Evolutionary conservation across 1,140 invertebrate species (phyloP), one percentile per base, ranked within the genome.

Genomic region (Leptinotarsa texana): DNA sequence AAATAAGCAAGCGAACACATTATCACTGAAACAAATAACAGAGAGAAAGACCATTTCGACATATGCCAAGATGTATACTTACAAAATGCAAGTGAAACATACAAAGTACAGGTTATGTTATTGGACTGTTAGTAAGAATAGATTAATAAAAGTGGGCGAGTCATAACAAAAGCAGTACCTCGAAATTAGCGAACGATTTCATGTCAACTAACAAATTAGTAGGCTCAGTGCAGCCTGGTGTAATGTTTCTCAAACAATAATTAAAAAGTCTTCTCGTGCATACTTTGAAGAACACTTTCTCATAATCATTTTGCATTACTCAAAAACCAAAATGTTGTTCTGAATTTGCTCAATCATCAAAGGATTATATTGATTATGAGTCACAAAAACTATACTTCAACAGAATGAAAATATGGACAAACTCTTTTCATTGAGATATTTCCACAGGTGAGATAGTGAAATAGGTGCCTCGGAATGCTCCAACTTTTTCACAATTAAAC

Each of bases 311-410:
- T 57, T 57, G 51, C 51, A 57, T 17, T 57, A 15, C 15, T 57
- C 51, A 57, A 57, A 57, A 57, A 18, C 17, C 51, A 57, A 15
- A 57, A 57, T 57, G 51, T 57, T 57, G 51, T 57, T 57, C 51
- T 57, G 8, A 42, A 42, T 8, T 42, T 11, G 33, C 33, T 42
- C 33, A 42, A 42, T 42, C 8, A 33, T 42, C 8, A 42, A 42
- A 1, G 2, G 33, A 42, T 42, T 33, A 33, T 33, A 33, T 8
- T 33, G 33, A 33, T 33, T 11, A 33, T 33, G 33, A 42, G 33
- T 42, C 33, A 42, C 8, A 42, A 42, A 42, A 42, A 42, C 33
- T 42, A 42, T 42, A 42, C 33, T 42, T 11, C 8, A 42, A 42
- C 33, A 42, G 33, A 42, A 42, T 42, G 33, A 42, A 42, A 42